Evolutionary conservation across 30 jellyfish, hydroid and myxozoan genomes (phyloP), one percentile per base, ranked within the genome.

Genomic region (Cassiopea andromeda): DNA sequence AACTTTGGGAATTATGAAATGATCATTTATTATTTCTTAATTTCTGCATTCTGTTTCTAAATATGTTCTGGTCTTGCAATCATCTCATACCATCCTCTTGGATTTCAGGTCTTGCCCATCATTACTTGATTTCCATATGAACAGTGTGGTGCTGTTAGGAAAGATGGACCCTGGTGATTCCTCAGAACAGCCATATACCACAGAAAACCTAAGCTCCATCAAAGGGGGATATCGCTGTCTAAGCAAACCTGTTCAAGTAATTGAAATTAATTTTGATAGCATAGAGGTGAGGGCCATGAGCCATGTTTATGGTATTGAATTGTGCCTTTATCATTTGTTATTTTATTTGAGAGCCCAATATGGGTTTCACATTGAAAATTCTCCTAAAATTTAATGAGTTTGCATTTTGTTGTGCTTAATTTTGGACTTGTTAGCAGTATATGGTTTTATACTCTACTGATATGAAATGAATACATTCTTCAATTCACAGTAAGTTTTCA

Each of bases 181-280:
- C 18, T 48, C 87, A 17, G 94, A 80, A 43, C 98, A 94, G 78
- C 98, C 98, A 1, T 94, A 94, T 60, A 94, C 98, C 0, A 78
- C 98, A 6, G 98, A 94, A 73, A 66, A 76, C 50, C 72, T 94
- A 38, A 59, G 69, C 2, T 46, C 48, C 48, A 45, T 94, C 38
- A 86, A 87, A 54, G 91, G 88, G 27, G 97, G 97, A 66, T 94
- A 69, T 69, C 71, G 83, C n/a, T 69, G 60, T 49, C 86, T 94
- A n/a, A 82, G 90, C 46, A 18, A 64, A 57, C 89, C 94, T n/a
- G 80, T 50, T 27, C 14, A 71, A 46, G 48, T 84, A 19, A 48
- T 72, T 43, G 94, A 84, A 70, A 49, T 91, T 74, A 49, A 64
- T 66, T 86, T 92, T 77, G 83, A 80, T 15, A 82, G 89, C 46